Base-by-base conservation (phyloP, 1,140 invertebrate species). In the Helicorthomorpha holstii region DNA sequence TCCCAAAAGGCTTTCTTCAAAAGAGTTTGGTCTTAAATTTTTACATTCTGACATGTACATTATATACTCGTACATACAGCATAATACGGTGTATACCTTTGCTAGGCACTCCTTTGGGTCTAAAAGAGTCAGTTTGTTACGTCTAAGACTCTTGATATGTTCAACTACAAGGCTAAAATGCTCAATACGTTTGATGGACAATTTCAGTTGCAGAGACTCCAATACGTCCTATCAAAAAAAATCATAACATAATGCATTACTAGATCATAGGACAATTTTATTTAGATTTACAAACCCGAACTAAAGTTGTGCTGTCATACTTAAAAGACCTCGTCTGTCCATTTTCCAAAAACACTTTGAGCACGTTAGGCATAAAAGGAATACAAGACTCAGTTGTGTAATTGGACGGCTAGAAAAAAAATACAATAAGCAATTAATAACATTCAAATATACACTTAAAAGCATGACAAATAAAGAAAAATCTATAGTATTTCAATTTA, bases 271-370 rank as follows among this genome's bases (percentile, higher is more conserved):
- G 7, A 34, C 16, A 34, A 34, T 16, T 27, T 10, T 47, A 49
- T 7, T 4, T 27, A 24, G 23, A 21, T 50, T 16, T 19, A 52
- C 19, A 22, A 47, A 51, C 50, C 50, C 68, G 77, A 1, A 93
- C 87, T 2, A 83, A 86, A 16, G 89, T 94, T 47, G 77, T 84
- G 24, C 80, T 77, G 68, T 94, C 88, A 64, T 94, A 94, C 65
- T 92, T 92, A 67, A 94, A 94, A n/a, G 86, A 91, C 66, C 92
- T 92, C 2, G 89, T 93, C 68, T 93, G 89, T 2, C 89, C 88
- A 65, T 93, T 94, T 68, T 94, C 90, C 24, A 93, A 71, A 64
- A 91, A 93, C 21, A 79, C 76, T 69, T 92, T 90, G 24, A 93
- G 73, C 10, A 93, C 87, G 68, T 90, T 92, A 12, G 88, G 87